Percentiles rank a stretch among this genome's conserved stretches.
These are phyloP conservation scores for Pelecanoides urinatrix DNA, from an alignment of 2,113 vertebrate genomes.

Conservation along the genomic window DNA sequence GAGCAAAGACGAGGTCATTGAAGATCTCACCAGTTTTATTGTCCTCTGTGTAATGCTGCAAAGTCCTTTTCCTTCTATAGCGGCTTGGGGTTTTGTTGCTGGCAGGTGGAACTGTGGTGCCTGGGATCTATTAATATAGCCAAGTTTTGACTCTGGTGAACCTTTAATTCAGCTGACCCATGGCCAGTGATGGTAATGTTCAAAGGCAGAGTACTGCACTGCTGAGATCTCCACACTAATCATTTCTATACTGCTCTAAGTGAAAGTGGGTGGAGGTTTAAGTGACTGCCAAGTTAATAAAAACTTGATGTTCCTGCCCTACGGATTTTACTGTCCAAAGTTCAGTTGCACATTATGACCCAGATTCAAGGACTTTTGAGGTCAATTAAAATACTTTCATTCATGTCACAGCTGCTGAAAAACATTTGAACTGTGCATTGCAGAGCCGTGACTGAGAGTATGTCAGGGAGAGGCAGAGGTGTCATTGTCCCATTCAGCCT, in stretches of 20 bases:
- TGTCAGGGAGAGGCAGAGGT: background rate
- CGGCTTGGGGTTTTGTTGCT: fast-evolving
- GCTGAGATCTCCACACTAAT: background rate
- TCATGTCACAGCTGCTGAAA: background rate
- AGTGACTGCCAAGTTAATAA: constrained; percentile 5
- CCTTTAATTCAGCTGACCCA: background rate
- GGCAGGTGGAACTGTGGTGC: background rate
- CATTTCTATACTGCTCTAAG: background rate
- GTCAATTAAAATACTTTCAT: background rate
- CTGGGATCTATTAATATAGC: background rate
- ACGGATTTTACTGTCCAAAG: constrained; percentile 1
- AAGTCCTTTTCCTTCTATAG: background rate
- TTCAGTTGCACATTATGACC: background rate
- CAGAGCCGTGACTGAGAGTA: background rate
- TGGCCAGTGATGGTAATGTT: background rate
- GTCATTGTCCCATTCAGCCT: background rate
- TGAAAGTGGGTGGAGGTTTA: background rate
- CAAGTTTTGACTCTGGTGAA: background rate
- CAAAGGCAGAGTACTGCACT: background rate
- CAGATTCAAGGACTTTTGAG: constrained; percentile 7
- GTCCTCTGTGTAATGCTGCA: background rate
- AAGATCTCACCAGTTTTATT: background rate
- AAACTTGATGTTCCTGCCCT: background rate
- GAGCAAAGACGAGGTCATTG: background rate
- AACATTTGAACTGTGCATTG: background rate